Evolutionary conservation across 1,140 invertebrate species (phyloP).

Genomic region (Tetranychus cinnabarinus): DNA sequence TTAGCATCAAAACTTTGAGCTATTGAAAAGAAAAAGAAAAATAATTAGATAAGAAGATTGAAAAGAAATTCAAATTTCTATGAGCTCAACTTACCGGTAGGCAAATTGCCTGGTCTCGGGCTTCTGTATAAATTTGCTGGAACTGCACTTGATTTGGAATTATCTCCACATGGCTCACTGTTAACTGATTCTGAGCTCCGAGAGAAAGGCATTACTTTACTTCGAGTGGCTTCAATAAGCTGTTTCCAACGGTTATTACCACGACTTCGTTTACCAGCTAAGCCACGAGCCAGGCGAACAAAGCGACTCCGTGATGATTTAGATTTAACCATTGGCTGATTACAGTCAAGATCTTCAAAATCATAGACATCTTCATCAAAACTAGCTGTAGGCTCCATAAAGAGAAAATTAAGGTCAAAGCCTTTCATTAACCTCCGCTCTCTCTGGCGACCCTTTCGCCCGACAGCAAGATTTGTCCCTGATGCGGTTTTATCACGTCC

Average conservation of each 20-base stretch:
- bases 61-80: background rate
- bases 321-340: conserved; percentile 3
- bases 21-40: background rate
- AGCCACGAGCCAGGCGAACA: conserved; percentile 12
- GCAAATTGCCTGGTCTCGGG: background rate
- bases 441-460: conserved; percentile 77
- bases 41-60: background rate
- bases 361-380: conserved; percentile 6
- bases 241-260: conserved; percentile 11
- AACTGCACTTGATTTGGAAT: background rate
- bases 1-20: conserved; percentile 2
- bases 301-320: conserved; percentile 12
- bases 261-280: conserved; percentile 11
- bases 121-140: background rate
- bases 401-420: conserved; percentile 36
- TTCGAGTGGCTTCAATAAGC: conserved; percentile 14
- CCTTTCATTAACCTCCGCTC: conserved; percentile 77
- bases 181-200: conserved; percentile 10
- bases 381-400: conserved; percentile 3
- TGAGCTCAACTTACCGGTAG: background rate
- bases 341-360: conserved; percentile 6
- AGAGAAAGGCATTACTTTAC: conserved; percentile 11
- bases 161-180: background rate
- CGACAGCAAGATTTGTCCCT: conserved; percentile 25
- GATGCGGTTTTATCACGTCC: conserved; percentile 29